phyloP scores from a whole-genome alignment of 1,140 invertebrate genomes.

The Drosophila nikananu region DNA sequence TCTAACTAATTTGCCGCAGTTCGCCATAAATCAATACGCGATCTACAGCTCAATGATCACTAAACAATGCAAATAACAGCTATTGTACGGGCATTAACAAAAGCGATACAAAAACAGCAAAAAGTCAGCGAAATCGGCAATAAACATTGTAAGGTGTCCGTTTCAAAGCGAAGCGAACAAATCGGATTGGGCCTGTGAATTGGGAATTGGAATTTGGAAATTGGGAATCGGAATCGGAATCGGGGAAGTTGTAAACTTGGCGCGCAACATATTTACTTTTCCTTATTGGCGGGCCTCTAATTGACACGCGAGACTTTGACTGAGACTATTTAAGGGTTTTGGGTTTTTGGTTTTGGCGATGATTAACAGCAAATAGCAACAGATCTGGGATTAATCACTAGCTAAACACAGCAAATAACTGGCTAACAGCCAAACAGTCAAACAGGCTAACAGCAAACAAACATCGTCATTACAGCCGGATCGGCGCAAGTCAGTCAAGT shows the following conservation, averaged over 20 bases:
- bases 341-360: constrained; percentile 61
- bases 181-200: constrained; percentile 36
- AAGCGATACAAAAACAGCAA: constrained; percentile 5
- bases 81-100: constrained; percentile 49
- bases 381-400: constrained; percentile 70
- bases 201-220: neutral
- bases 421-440: constrained; percentile 18
- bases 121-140: constrained; percentile 3
- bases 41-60: constrained; percentile 50
- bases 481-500: neutral
- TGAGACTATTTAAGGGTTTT: constrained; percentile 76
- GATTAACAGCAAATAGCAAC: constrained; percentile 63
- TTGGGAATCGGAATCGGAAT: constrained; percentile 11
- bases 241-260: constrained; percentile 54
- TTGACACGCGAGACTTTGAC: constrained; percentile 57
- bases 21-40: constrained; percentile 51
- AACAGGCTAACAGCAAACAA: constrained; percentile 45
- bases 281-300: constrained; percentile 75
- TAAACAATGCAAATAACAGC: constrained; percentile 58
- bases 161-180: constrained; percentile 39
- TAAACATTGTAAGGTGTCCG: constrained; percentile 26
- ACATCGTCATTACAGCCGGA: constrained; percentile 31
- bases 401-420: constrained; percentile 45
- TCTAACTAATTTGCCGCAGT: constrained; percentile 36
- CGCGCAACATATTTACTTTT: constrained; percentile 63